Percentiles rank a stretch among this genome's conserved stretches.
Evolutionary conservation across 2,113 vertebrate genomes (phyloP).

Genomic region (Gymnorhina tibicen): DNA sequence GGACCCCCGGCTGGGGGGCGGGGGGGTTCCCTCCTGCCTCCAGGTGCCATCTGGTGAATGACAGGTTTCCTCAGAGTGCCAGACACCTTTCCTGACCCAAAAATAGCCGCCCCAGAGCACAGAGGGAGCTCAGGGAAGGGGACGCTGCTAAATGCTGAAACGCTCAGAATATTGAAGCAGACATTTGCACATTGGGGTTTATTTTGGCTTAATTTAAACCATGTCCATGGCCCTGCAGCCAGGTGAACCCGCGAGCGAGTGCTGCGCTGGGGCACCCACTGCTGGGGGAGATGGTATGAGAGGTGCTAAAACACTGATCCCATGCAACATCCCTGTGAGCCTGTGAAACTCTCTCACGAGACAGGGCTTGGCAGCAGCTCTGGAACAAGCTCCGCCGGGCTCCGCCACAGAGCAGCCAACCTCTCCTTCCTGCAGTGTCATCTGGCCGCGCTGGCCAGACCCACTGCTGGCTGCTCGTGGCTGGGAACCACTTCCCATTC

Average conservation of each 20-base stretch:
- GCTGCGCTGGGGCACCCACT: neutral
- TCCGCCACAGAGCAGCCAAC: neutral
- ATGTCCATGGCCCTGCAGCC: neutral
- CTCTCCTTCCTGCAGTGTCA: conserved; percentile 25
- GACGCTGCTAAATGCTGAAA: neutral
- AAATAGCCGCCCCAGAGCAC: fast-evolving
- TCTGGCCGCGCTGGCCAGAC: neutral
- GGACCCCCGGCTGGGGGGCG: neutral
- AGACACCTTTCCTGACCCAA: neutral
- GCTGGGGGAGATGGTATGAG: neutral
- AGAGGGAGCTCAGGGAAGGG: neutral
- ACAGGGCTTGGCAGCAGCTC: neutral
- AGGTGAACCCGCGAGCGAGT: neutral
- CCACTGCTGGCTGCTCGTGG: neutral
- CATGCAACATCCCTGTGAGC: fast-evolving
- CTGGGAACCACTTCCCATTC: conserved; percentile 15
- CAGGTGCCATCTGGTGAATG: neutral
- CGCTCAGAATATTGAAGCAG: neutral
- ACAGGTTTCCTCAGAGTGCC: neutral
- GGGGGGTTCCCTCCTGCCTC: neutral
- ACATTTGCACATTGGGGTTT: neutral
- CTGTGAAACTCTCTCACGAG: neutral
- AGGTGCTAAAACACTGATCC: neutral
- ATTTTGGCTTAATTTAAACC: neutral
- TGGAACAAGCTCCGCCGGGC: neutral